Evolutionary conservation across 2,888 invertebrate species (phyloP), one percentile per base, ranked within the genome.

Genomic region (Lasius platythorax): DNA sequence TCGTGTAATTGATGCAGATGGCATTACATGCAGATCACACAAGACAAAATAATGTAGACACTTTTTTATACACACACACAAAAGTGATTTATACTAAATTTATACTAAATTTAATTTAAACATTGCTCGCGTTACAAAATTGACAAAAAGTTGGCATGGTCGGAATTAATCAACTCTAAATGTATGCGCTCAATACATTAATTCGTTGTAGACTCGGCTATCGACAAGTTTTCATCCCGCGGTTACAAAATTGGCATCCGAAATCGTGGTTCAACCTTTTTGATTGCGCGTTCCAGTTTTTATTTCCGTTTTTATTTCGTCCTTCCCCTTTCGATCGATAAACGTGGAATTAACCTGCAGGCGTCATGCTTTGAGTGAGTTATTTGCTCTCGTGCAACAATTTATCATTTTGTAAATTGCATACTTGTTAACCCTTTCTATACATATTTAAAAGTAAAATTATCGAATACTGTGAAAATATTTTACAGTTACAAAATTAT

Each of bases 221-320:
- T 73, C 79, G 73, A 81, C 61, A 63, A 73, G 18, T 81, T 50
- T 79, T 23, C 61, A 79, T 79, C 72, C 46, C 33, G 61, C 46
- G 79, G 72, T 61, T 70, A 61, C 72, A 72, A 72, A 79, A 79
- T 79, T 79, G 72, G 12, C 46, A 72, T 73, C 30, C 46, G 46
- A 72, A 79, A 72, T 72, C 46, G 18, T 23, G 33, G 30, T 63
- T 33, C 18, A 73, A 81, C 73, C 63, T 73, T 79, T 81, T 81
- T 46, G 79, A 50, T 56, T 46, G 37, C 73, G 50, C 37, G 61
- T 46, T 28, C 46, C 18, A 63, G 61, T 79, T 79, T 79, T 79
- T 56, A 72, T 72, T 18, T 12, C 18, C 50, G 61, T 79, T 79
- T 79, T 79, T 56, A 72, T 72, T 18, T 12, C 2, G 33, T 12